Evolutionary conservation across 2,888 invertebrate genomes (phyloP), one percentile per base, ranked within the genome.

Genomic region (Neocrepidodera transversa): DNA sequence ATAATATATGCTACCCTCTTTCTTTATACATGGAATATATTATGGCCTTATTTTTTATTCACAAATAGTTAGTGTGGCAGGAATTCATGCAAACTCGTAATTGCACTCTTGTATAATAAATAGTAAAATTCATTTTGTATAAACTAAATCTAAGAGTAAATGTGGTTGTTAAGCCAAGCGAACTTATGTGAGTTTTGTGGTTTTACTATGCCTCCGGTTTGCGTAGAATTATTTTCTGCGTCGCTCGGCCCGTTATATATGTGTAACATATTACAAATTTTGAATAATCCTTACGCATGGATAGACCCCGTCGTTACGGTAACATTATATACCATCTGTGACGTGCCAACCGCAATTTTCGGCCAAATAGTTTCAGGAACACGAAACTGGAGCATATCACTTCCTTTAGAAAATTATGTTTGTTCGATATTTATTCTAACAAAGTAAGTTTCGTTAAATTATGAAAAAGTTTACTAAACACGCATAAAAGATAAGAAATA

Each of bases 181-280:
- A 10, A 16, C 10, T 40, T 40, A n/a, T n/a, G n/a, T 18, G 40
- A 14, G 14, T 16, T 40, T 10, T 40, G 40, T 10, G 17, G 40
- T 18, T 18, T 10, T 16, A 16, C 40, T 11, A 10, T 16, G 16
- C 17, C 16, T 5, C n/a, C 40, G 16, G 16, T 36, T 36, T 36
- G 66, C 63, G 66, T 65, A 68, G 69, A 71, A 71, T 71, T 72
- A 68, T 60, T 66, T 66, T 64, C 69, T 68, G 64, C 69, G 66
- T 52, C 52, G 18, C 11, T 35, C 52, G 20, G 11, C 18, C n/a
- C 30, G 52, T 52, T 42, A 47, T 30, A 30, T 30, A 42, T 42
- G 20, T 71, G 71, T 68, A 69, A 69, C 71, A 70, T 66, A 72
- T 71, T 70, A 68, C 68, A 63, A 73, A 70, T 73, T 72, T 71